phyloP scores from a whole-genome alignment of 2,888 invertebrate species.

The Scaptomyza reducta region DNA sequence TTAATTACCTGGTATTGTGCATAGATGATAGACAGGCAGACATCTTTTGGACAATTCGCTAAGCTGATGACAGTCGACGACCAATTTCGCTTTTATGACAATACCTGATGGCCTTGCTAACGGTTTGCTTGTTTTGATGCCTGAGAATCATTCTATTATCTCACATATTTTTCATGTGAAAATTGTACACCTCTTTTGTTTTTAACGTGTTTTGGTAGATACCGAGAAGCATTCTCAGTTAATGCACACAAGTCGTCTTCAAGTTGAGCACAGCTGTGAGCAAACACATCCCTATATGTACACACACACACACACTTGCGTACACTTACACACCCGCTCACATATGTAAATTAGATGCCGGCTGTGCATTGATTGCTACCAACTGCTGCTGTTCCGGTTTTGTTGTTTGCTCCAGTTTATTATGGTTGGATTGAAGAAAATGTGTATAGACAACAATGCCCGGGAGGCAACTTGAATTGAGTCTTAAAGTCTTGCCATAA shows the following conservation, averaged over 20 bases:
- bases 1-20: conserved; percentile 71
- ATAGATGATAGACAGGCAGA: conserved; percentile 14
- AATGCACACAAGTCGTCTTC: conserved; percentile 40
- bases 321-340: not conserved
- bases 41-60: conserved; percentile 20
- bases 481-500: conserved; percentile 5
- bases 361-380: conserved; percentile 53
- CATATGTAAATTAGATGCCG: conserved; percentile 60
- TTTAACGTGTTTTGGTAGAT: conserved; percentile 37
- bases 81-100: conserved; percentile 22
- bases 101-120: conserved; percentile 7
- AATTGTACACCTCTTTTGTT: conserved; percentile 50
- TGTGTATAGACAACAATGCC: conserved; percentile 23
- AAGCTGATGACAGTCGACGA: conserved; percentile 28
- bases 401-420: conserved; percentile 25
- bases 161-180: conserved; percentile 31
- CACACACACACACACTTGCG: not conserved
- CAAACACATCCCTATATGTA: conserved; percentile 12
- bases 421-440: conserved; percentile 23
- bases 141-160: not conserved
- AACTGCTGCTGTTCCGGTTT: conserved; percentile 20
- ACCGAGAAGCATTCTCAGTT: conserved; percentile 16
- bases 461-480: conserved; percentile 1
- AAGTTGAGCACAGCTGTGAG: conserved; percentile 48
- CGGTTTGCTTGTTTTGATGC: conserved; percentile 1